A percentile compares a stretch with the other conserved stretches of the same genome.
phyloP scores from a whole-genome alignment of 1,140 invertebrate species.

The Agraylea sexmaculata region DNA sequence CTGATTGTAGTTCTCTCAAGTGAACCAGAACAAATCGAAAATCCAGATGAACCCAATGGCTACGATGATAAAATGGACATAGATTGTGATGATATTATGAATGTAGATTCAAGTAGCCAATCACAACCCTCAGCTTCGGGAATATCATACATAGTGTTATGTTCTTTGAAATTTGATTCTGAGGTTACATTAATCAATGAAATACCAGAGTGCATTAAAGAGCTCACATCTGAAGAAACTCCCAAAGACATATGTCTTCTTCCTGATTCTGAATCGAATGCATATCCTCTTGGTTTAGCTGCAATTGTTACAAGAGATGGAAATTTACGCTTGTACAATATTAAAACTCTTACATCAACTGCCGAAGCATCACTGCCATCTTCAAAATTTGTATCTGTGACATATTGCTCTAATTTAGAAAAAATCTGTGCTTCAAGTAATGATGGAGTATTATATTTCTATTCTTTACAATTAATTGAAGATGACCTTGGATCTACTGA shows the following conservation, averaged over 20 bases:
- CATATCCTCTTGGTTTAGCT: constrained; percentile 29
- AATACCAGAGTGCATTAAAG: constrained; percentile 48
- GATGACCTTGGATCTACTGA: constrained; percentile 56
- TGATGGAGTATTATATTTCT: constrained; percentile 71
- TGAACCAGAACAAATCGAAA: constrained; percentile 8
- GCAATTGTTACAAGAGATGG: constrained; percentile 53
- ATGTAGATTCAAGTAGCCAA: constrained; percentile 3
- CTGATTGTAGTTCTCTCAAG: constrained; percentile 50
- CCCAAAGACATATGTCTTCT: constrained; percentile 56
- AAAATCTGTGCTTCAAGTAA: constrained; percentile 70
- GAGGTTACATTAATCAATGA: constrained; percentile 45
- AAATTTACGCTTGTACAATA: constrained; percentile 50
- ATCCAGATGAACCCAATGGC: constrained; percentile 7
- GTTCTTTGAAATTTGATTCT: constrained; percentile 43
- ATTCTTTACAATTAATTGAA: constrained; percentile 57
- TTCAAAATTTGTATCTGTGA: constrained; percentile 60
- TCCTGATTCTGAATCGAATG: constrained; percentile 42
- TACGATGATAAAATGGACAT: constrained; percentile 32
- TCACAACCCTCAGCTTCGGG: constrained; percentile 1
- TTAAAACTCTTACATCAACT: constrained; percentile 49
- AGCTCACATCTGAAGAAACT: constrained; percentile 48
- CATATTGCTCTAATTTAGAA: constrained; percentile 71
- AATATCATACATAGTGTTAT: constrained; percentile 36
- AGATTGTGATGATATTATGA: constrained; percentile 24
- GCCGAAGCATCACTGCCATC: constrained; percentile 50